Base-by-base conservation (phyloP, 2,888 invertebrate species). In the Coelopa pilipes region DNA sequence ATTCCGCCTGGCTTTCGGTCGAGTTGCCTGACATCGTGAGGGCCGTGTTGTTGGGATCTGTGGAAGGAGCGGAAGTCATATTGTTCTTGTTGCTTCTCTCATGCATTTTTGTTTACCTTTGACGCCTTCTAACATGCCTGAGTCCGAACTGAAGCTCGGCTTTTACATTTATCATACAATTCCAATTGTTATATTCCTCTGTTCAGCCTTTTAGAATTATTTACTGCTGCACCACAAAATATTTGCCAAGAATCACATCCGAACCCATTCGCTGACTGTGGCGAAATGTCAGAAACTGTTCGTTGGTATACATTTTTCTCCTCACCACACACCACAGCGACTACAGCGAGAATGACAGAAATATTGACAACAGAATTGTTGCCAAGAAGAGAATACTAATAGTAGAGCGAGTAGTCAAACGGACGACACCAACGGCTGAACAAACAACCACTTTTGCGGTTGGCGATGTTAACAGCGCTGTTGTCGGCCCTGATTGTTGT, bases 361-460 rank as follows among this genome's bases (percentile, higher is more conserved):
- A 63, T 24, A 49, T 50, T 53, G 49, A 70, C 70, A 63, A 63
- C 12, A 53, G n/a, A 62, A 62, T n/a, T 71, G 50, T 63, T 34
- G 49, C 21, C n/a, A 62, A 71, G 63, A 63, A 71, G 63, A 63
- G 70, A 49, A 63, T 50, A 71, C 63, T 63, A 66, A 19, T 10
- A 66, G 57, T 70, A 5, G 50, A n/a, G 24, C 1, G 46, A 62
- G 60, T 69, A 62, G 70, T 70, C 47, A 45, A 63, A 49, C 59
- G 15, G 21, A 55, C 17, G 34, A 63, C 62, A n/a, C 17, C 7
- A 53, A 62, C 50, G 21, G 34, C 63, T 47, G 57, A 63, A 63
- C 50, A 47, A n/a, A 62, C 17, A 11, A 70, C 15, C 12, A n/a
- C n/a, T 53, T 13, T 53, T 2, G 2, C 57, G 15, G 49, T 21